Conservation (phyloP, 2,888 invertebrate genomes). For the Protonemura montana region DNA sequence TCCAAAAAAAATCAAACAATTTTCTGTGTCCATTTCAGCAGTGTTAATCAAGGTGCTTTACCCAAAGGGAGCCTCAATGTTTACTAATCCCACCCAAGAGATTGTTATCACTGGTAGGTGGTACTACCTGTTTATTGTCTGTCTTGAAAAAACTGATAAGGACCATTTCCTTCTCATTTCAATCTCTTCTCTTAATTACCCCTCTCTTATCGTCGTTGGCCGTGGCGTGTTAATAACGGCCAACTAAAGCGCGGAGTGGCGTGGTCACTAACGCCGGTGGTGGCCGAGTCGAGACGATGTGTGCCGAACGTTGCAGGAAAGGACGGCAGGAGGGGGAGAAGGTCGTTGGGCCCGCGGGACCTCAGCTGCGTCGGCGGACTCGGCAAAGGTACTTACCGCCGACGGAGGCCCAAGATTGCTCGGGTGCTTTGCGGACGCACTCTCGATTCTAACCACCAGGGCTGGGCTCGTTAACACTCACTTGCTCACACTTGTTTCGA, state of each 20-base stretch:
- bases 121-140: no score
- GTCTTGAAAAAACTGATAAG: neutral
- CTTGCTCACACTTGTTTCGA: neutral
- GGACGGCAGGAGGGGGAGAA: constrained; percentile 63
- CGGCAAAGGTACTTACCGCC: constrained; percentile 60
- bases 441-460: constrained; percentile 43
- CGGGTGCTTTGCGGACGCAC: constrained; percentile 40
- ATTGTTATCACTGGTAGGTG: no score
- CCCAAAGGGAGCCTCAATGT: neutral
- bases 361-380: constrained; percentile 67
- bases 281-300: neutral
- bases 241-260: neutral
- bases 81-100: neutral
- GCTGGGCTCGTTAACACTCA: neutral
- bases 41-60: neutral
- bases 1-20: neutral
- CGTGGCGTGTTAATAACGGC: neutral
- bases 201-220: neutral
- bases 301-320: constrained; percentile 54
- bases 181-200: neutral
- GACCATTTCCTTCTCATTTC: neutral
- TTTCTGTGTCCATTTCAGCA: neutral
- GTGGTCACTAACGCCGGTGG: neutral
- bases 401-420: constrained; percentile 41
- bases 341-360: constrained; percentile 68